A percentile compares a stretch with the other conserved stretches of the same genome.
Conservation (phyloP, 2,888 invertebrate genomes). For the Megastigmus dorsalis region DNA sequence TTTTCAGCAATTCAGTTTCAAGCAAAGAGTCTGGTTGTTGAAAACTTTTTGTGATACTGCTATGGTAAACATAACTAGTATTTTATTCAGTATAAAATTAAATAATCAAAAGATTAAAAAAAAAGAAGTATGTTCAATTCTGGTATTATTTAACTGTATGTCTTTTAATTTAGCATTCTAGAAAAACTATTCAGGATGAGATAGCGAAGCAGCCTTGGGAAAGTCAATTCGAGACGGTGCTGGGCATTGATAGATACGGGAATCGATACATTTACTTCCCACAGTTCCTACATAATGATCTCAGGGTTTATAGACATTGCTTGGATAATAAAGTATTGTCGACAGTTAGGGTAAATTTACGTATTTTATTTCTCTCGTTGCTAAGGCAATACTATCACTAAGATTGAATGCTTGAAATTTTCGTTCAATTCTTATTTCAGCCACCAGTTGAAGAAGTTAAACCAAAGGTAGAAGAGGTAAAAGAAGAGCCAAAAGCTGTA, state of each 20-base stretch:
- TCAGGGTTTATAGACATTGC: constrained; percentile 76
- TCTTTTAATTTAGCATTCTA: constrained; percentile 73
- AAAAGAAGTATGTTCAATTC: neutral
- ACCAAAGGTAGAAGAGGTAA: constrained; percentile 52
- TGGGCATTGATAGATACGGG: constrained; percentile 76
- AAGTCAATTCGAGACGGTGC: constrained; percentile 73
- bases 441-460: constrained; percentile 49
- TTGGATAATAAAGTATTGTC: constrained; percentile 68
- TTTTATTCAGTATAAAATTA: constrained; percentile 35
- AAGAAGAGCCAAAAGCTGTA: constrained; percentile 40
- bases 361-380: neutral
- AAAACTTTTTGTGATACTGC: constrained; percentile 77
- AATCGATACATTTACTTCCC: constrained; percentile 77
- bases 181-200: constrained; percentile 76
- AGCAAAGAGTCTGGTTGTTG: constrained; percentile 77
- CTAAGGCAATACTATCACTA: too few relatives aligned
- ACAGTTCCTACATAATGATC: constrained; percentile 76
- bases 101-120: neutral
- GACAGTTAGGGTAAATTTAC: constrained; percentile 63
- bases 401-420: neutral
- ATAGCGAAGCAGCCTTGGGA: constrained; percentile 74
- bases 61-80: too few relatives aligned
- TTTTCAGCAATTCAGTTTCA: constrained; percentile 76
- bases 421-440: constrained; percentile 54
- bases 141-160: too few relatives aligned